phyloP scores from a whole-genome alignment of 2,888 invertebrate genomes.

The Sesia bembeciformis region DNA sequence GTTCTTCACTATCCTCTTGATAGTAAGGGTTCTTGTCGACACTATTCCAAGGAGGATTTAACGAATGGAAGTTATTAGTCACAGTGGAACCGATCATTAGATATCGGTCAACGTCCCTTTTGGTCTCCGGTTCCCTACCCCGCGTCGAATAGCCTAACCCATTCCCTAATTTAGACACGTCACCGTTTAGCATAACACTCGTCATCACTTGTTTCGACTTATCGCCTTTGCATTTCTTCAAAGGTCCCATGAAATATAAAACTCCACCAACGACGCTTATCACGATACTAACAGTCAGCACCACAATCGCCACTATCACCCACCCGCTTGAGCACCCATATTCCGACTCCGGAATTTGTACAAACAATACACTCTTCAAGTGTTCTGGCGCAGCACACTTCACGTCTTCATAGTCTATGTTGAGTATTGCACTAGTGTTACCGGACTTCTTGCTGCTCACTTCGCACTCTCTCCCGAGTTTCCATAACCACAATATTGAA shows the following conservation, averaged over 20 bases:
- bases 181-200: constrained; percentile 68
- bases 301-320: constrained; percentile 72
- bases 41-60: constrained; percentile 69
- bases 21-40: constrained; percentile 66
- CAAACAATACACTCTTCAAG: constrained; percentile 64
- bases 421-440: constrained; percentile 49
- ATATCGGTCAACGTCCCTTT: constrained; percentile 66
- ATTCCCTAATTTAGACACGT: constrained; percentile 65
- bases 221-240: constrained; percentile 68
- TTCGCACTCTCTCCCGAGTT: constrained; percentile 70
- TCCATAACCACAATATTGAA: constrained; percentile 90
- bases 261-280: constrained; percentile 68
- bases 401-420: constrained; percentile 74
- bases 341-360: constrained; percentile 76
- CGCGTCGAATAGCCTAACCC: constrained; percentile 66
- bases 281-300: constrained; percentile 69
- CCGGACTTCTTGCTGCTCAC: constrained; percentile 43
- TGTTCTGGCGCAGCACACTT: constrained; percentile 75
- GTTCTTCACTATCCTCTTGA: constrained; percentile 66
- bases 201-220: constrained; percentile 69
- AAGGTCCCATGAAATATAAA: constrained; percentile 66
- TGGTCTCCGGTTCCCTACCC: constrained; percentile 60
- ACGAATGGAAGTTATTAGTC: constrained; percentile 66
- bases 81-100: constrained; percentile 69
- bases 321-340: constrained; percentile 77